Conservation (phyloP, 1,140 invertebrate genomes). For the Zaprionus africanus region DNA sequence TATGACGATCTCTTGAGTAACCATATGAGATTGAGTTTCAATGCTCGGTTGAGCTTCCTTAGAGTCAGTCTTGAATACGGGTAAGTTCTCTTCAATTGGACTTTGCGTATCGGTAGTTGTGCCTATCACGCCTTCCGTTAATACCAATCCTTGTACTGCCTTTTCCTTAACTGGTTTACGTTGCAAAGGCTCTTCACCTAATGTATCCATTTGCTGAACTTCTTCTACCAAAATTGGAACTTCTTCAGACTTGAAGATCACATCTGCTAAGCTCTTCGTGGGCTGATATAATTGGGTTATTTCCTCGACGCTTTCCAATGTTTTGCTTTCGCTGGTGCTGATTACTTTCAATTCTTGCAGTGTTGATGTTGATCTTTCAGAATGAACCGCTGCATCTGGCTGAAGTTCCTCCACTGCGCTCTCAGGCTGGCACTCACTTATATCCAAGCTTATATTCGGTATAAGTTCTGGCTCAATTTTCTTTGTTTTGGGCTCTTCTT, state of each 20-base stretch:
- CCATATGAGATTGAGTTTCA: constrained; percentile 45
- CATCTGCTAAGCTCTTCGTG: constrained; percentile 33
- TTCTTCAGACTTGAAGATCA: constrained; percentile 42
- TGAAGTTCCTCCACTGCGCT: constrained; percentile 41
- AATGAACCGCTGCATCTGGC: neutral
- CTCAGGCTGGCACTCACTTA: constrained; percentile 56
- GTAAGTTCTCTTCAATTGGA: constrained; percentile 56
- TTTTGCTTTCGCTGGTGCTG: constrained; percentile 21
- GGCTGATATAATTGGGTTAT: constrained; percentile 26
- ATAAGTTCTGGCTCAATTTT: constrained; percentile 36
- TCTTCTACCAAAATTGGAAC: constrained; percentile 87
- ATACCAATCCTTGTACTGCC: constrained; percentile 37
- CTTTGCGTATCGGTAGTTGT: constrained; percentile 63
- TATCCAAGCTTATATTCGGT: constrained; percentile 35
- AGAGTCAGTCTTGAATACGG: constrained; percentile 30
- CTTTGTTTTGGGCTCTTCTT: constrained; percentile 14
- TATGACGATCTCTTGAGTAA: constrained; percentile 43
- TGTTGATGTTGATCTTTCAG: constrained; percentile 25
- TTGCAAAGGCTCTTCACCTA: constrained; percentile 5
- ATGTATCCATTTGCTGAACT: constrained; percentile 79
- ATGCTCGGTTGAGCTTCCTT: constrained; percentile 45
- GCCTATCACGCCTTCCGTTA: constrained; percentile 52
- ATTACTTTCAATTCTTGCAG: constrained; percentile 44
- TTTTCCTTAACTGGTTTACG: constrained; percentile 20
- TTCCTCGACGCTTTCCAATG: constrained; percentile 48